A percentile compares a stretch with the other conserved stretches of the same genome.
Conservation (phyloP, 2,888 invertebrate genomes). For the Tenthredo mesomela region DNA sequence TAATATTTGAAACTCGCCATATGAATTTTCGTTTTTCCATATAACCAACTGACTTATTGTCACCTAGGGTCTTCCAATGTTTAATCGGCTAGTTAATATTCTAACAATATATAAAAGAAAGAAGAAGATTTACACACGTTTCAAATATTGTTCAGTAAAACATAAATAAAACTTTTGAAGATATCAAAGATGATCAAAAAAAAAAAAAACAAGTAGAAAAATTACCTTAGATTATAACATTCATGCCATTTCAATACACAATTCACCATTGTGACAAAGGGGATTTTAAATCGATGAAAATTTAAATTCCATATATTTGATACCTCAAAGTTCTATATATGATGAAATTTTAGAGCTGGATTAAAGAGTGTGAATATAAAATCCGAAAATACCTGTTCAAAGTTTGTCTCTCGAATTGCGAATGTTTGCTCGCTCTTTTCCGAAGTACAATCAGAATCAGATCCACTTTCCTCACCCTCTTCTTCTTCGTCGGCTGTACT, state of each 20-base stretch:
- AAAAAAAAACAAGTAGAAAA: not conserved
- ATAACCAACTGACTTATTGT: not conserved
- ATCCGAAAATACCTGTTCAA: constrained; percentile 75
- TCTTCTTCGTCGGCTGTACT: constrained; percentile 70
- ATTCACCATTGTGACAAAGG: not conserved
- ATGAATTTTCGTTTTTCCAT: not conserved
- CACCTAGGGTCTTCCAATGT: not conserved
- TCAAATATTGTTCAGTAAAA: constrained; percentile 7
- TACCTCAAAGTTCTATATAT: not conserved
- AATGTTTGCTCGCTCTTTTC: constrained; percentile 78
- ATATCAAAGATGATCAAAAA: not conserved
- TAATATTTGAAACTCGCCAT: not conserved
- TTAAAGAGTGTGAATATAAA: not conserved
- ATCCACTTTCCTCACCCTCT: constrained; percentile 72
- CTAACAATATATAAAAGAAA: not conserved
- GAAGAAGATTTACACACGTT: not conserved
- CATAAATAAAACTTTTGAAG: constrained; percentile 22
- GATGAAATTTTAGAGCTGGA: not conserved
- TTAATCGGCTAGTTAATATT: not conserved
- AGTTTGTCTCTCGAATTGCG: constrained; percentile 79
- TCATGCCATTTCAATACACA: too few relatives aligned
- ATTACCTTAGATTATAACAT: not conserved
- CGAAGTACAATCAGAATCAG: constrained; percentile 79
- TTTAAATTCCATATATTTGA: not conserved
- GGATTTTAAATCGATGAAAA: not conserved